Evolutionary conservation across 23 tunicate species (phyloP).

Genomic region (Botrylloides violaceus): DNA sequence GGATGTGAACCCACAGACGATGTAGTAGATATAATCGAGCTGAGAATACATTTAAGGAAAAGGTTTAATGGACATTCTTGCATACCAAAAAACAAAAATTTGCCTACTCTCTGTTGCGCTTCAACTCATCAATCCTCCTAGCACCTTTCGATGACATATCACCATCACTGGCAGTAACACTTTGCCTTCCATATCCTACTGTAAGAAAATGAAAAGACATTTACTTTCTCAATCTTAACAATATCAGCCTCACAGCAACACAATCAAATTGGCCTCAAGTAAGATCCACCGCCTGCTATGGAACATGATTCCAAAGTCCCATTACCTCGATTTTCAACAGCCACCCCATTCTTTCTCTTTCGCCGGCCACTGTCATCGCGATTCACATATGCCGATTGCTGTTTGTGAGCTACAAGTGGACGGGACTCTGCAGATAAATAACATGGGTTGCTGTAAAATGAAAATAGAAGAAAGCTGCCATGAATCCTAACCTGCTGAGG

Average conservation of each 20-base stretch:
- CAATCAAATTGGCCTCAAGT: neutral
- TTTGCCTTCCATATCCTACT: neutral
- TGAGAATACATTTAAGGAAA: neutral
- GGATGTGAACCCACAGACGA: slow-evolving; percentile 19
- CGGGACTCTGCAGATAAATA: neutral
- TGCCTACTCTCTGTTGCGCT: slow-evolving; percentile 1
- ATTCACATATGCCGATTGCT: neutral
- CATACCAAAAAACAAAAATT: too few relatives aligned
- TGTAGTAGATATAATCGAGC: slow-evolving; percentile 11
- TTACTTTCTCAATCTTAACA: neutral
- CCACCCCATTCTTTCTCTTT: neutral
- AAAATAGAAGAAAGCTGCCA: neutral
- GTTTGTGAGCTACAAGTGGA: neutral
- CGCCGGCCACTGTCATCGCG: neutral
- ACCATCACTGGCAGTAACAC: neutral
- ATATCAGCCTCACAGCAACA: neutral
- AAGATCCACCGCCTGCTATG: too few relatives aligned
- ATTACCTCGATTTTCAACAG: neutral
- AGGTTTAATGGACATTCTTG: too few relatives aligned
- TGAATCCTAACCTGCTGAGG: neutral
- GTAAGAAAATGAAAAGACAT: neutral
- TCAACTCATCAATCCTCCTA: slow-evolving; percentile 6
- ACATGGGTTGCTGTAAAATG: neutral
- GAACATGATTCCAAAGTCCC: too few relatives aligned
- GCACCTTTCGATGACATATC: neutral